Base-by-base conservation (phyloP, 2,888 invertebrate genomes). In the Caradrina kadenii region DNA sequence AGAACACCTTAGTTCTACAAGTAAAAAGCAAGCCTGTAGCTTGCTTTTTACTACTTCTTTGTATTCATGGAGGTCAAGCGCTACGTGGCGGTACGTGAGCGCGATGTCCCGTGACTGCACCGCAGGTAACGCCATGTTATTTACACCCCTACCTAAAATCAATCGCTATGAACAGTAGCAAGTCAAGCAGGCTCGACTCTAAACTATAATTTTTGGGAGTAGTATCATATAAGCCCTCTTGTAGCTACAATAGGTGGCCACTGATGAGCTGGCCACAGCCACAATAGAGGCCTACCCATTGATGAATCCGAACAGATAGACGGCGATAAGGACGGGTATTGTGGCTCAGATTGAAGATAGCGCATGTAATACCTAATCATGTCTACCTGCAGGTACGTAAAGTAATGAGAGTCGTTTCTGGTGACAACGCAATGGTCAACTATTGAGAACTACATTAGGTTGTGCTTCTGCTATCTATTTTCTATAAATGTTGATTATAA, bases 291-390 rank as follows among this genome's bases (percentile, higher is more conserved):
- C 35, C 53, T 19, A 22, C 31, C 42, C 31, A n/a, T 31, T 39
- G 72, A 39, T 13, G 53, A 63, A 39, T 15, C 39, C 31, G 48
- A 15, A 15, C 50, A 59, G 62, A 67, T 78, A 17, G 6, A 53
- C 56, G 21, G 13, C 59, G 74, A 74, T 74, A 69, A 15, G 39
- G 26, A 17, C 11, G 17, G 26, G n/a, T 35, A 49, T 68, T 76
- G 69, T 54, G 50, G 58, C 11, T 17, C n/a, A 64, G 75, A 79
- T 77, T 48, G 31, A 11, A 54, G 80, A 79, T 79, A 73, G 56
- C 39, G 26, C 62, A 63, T 42, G 39, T 42, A n/a, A 48, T 50
- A n/a, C n/a, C n/a, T n/a, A 49, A 50, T 50, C n/a, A 19, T 15
- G 17, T 53, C 22, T 62, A n/a, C 2, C 17, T 35, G 22, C 11